Evolutionary conservation across 2,113 vertebrate genomes (phyloP), one percentile per base, ranked within the genome.

Genomic region (Malurus melanocephalus): DNA sequence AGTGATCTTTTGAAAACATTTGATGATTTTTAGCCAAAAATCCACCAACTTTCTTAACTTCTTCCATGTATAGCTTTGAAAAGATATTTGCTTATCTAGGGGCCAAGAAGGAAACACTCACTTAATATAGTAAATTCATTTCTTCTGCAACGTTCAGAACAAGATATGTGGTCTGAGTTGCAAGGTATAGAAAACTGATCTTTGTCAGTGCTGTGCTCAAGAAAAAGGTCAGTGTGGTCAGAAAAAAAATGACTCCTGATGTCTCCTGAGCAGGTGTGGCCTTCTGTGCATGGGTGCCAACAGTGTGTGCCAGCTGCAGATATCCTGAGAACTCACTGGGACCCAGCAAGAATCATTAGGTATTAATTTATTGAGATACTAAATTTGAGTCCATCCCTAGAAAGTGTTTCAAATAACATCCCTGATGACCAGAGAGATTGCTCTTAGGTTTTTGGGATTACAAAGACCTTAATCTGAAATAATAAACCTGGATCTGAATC

Each of bases 271-370:
- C 7, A 53, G 33, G 3, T 11, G 13, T 52, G 28, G 3, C 16
- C 30, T 68, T 53, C n/a, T 19, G 24, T 7, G 1, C 8, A 12
- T 1, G 4, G 40, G 6, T 11, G 14, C 20, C 51, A 62, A 5
- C 13, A 62, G 17, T 8, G 2, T 2, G 10, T 49, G n/a, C n/a
- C 67, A 12, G 3, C 23, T 48, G 40, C 14, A 13, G 18, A 6
- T 14, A 13, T 22, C 52, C 52, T n/a, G 33, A 53, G 42, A 49
- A 17, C 38, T 71, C n/a, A 27, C 23, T 27, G 30, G 23, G 40
- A 66, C 21, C 3, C 40, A 59, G 26, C 1, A 73, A 55, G 43
- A 49, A 53, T 16, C 17, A 82, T 42, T 71, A 32, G 5, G 14
- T 60, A 3, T 64, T 67, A 30, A 11, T 59, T 87, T 71, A 27